Percentiles rank a stretch among this genome's conserved stretches.
phyloP scores from a whole-genome alignment of 2,888 invertebrate genomes.

The Meghimatium bilineatum region DNA sequence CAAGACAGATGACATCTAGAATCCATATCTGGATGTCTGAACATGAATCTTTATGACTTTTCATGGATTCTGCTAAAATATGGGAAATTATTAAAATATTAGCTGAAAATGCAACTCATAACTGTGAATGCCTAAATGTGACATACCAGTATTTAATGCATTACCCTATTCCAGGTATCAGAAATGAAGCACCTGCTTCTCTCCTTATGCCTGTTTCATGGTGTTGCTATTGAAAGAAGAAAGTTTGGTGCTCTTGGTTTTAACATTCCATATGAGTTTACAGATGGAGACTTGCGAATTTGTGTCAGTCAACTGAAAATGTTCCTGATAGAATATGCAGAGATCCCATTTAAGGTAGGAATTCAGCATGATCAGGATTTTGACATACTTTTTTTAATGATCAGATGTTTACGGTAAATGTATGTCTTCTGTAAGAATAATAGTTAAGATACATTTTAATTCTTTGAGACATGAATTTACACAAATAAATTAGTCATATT shows the following conservation, averaged over 20 bases:
- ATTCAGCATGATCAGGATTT: background rate
- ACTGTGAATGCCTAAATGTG: background rate
- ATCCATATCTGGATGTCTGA: too few species aligned
- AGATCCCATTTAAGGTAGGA: conserved; percentile 85
- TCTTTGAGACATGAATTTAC: too few species aligned
- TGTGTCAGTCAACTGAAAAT: conserved; percentile 88
- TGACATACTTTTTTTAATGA: background rate
- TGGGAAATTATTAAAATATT: background rate
- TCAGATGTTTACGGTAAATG: too few species aligned
- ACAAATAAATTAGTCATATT: too few species aligned
- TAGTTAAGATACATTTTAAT: too few species aligned
- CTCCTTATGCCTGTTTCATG: conserved; percentile 77
- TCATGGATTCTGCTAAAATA: too few species aligned
- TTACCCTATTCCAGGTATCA: conserved; percentile 60
- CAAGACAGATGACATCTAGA: too few species aligned
- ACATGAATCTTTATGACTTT: too few species aligned
- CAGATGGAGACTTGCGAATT: conserved; percentile 90
- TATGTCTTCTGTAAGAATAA: too few species aligned
- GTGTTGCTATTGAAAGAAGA: conserved; percentile 75
- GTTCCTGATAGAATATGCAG: conserved; percentile 83
- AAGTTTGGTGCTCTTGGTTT: conserved; percentile 83
- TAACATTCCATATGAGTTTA: conserved; percentile 93
- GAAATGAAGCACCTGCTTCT: conserved; percentile 76
- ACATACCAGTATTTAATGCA: background rate
- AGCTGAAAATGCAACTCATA: background rate